A percentile compares a stretch with the other conserved stretches of the same genome.
Evolutionary conservation across 2,888 invertebrate species (phyloP).

Genomic region (Melanotus villosus): DNA sequence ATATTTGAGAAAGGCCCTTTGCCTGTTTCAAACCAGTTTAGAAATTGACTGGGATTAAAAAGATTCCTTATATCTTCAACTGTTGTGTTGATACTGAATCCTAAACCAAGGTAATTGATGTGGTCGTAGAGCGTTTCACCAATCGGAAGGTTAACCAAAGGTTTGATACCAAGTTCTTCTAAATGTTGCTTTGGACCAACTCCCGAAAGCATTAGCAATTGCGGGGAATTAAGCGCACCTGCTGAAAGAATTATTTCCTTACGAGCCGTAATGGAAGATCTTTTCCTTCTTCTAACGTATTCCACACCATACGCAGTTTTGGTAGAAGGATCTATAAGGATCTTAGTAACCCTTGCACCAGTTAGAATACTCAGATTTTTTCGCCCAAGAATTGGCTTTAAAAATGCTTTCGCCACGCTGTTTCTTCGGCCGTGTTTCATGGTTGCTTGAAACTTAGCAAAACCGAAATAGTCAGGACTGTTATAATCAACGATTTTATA

Average conservation of each 20-base stretch:
- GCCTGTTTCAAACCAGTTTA: slow-evolving; percentile 66
- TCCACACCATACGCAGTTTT: slow-evolving; percentile 69
- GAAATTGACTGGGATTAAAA: slow-evolving; percentile 57
- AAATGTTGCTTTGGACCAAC: slow-evolving; percentile 76
- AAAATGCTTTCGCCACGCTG: slow-evolving; percentile 74
- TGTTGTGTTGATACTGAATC: slow-evolving; percentile 71
- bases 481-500: slow-evolving; percentile 68
- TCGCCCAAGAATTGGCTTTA: slow-evolving; percentile 70
- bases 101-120: slow-evolving; percentile 73
- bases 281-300: slow-evolving; percentile 58
- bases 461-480: slow-evolving; percentile 63
- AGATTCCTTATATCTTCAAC: slow-evolving; percentile 49
- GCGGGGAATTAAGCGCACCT: slow-evolving; percentile 85
- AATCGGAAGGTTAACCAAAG: slow-evolving; percentile 76
- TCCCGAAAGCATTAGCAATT: slow-evolving; percentile 79
- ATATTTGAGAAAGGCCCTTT: slow-evolving; percentile 72
- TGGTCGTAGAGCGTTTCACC: slow-evolving; percentile 80
- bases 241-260: slow-evolving; percentile 74
- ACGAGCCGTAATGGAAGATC: slow-evolving; percentile 63
- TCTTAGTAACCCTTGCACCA: slow-evolving; percentile 71
- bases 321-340: slow-evolving; percentile 70
- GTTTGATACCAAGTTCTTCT: slow-evolving; percentile 72
- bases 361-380: slow-evolving; percentile 74
- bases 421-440: slow-evolving; percentile 70
- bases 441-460: slow-evolving; percentile 68